These are phyloP conservation scores for Ichneumoninae sp. DNA, from an alignment of 2,888 invertebrate species.

Conservation along the genomic window DNA sequence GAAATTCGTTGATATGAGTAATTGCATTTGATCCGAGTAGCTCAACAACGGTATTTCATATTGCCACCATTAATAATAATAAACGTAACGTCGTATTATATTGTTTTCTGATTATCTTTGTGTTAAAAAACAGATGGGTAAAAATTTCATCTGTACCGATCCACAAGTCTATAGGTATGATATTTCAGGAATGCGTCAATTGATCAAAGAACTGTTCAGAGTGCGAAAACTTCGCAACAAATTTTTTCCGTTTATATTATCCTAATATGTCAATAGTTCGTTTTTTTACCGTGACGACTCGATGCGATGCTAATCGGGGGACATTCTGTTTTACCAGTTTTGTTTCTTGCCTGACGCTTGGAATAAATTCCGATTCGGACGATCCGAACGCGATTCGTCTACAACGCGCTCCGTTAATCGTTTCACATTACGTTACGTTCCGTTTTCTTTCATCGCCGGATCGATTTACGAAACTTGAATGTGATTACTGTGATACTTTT, in stretches of 20 bases:
- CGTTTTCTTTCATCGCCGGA: constrained; percentile 49
- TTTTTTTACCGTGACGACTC: constrained; percentile 24
- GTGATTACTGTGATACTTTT: constrained; percentile 71
- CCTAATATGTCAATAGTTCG: constrained; percentile 22
- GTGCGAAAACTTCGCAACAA: constrained; percentile 22
- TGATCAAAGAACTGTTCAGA: constrained; percentile 25
- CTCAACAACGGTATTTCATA: too few relatives aligned
- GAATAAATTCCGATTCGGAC: constrained; percentile 24
- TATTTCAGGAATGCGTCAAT: constrained; percentile 5
- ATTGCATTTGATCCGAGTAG: too few relatives aligned
- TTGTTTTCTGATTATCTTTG: too few relatives aligned
- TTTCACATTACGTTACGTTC: constrained; percentile 4
- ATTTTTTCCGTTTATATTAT: background rate
- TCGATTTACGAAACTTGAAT: constrained; percentile 68
- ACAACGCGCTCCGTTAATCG: constrained; percentile 2
- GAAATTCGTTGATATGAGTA: too few relatives aligned
- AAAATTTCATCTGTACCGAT: background rate
- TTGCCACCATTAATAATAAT: too few relatives aligned
- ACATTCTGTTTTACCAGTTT: constrained; percentile 58
- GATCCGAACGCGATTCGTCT: constrained; percentile 48
- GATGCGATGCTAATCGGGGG: constrained; percentile 41
- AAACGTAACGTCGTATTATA: too few relatives aligned
- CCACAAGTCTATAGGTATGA: background rate
- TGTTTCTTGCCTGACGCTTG: constrained; percentile 24
- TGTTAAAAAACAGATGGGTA: too few relatives aligned